Conservation (phyloP, 1,140 invertebrate species). For the Caenorhabditis brenneri region DNA sequence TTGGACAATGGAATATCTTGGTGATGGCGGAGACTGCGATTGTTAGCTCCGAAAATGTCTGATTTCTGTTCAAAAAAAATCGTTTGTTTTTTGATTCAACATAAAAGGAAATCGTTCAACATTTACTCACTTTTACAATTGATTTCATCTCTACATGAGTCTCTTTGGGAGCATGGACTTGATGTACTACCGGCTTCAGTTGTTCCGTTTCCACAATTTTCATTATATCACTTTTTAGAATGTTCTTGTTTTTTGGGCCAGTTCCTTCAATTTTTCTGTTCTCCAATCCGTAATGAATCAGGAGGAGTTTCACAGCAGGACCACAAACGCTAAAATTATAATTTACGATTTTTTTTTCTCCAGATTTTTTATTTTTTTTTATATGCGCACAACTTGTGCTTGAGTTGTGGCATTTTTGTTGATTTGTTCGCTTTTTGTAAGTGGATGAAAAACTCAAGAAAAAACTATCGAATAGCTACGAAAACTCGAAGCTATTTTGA, state of each 20-base stretch:
- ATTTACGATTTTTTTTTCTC: too few species aligned
- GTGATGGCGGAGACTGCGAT: not conserved
- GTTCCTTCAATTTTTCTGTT: conserved; percentile 8
- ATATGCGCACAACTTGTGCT: too few species aligned
- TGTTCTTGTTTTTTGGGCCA: conserved; percentile 49
- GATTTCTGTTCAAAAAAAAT: too few species aligned
- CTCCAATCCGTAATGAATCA: conserved; percentile 36
- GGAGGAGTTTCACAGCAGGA: conserved; percentile 40
- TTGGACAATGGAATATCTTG: conserved; percentile 37
- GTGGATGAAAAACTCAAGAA: too few species aligned
- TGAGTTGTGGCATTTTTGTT: too few species aligned
- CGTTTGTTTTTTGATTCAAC: too few species aligned
- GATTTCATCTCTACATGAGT: conserved; percentile 6
- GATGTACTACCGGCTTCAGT: not conserved
- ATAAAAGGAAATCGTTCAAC: too few species aligned
- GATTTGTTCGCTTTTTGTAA: too few species aligned
- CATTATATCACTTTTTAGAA: conserved; percentile 41
- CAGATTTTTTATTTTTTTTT: too few species aligned
- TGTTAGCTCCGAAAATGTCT: not conserved
- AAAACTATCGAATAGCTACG: too few species aligned
- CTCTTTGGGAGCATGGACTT: not conserved
- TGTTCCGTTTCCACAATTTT: conserved; percentile 25
- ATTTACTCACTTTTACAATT: not conserved
- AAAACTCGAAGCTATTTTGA: too few species aligned
- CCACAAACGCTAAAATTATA: conserved; percentile 15